phyloP scores from a whole-genome alignment of 2,797 vertebrate genomes.

The Microctenopoma stevenorrisi region DNA sequence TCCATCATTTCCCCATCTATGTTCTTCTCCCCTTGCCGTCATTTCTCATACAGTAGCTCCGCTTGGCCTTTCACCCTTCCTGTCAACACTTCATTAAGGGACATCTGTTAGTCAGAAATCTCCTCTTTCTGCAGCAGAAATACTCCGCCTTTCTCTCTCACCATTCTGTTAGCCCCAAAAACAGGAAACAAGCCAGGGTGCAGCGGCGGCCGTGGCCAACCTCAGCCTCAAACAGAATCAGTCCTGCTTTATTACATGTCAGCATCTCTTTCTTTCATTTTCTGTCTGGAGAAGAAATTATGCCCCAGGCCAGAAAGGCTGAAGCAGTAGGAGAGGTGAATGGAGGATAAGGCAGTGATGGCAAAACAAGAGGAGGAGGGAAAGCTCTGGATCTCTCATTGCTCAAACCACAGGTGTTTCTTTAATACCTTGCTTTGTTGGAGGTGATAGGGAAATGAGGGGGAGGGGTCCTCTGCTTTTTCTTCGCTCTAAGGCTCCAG shows the following conservation, averaged over 20 bases:
- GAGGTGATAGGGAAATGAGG: slow-evolving; percentile 67
- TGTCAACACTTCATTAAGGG: slow-evolving; percentile 76
- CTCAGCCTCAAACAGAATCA: slow-evolving; percentile 61
- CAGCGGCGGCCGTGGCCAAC: slow-evolving; percentile 34
- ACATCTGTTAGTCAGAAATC: slow-evolving; percentile 71
- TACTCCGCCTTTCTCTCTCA: slow-evolving; percentile 7
- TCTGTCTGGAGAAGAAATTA: slow-evolving; percentile 77
- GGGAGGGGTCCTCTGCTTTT: slow-evolving; percentile 30
- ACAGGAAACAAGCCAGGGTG: slow-evolving; percentile 38
- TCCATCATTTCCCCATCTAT: slow-evolving; percentile 28
- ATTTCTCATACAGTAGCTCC: slow-evolving; percentile 43
- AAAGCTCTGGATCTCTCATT: slow-evolving; percentile 67
- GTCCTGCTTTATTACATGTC: slow-evolving; percentile 77
- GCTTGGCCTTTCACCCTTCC: slow-evolving; percentile 50
- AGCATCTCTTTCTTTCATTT: slow-evolving; percentile 62
- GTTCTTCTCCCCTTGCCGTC: slow-evolving; percentile 41
- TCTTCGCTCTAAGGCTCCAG: slow-evolving; percentile 56
- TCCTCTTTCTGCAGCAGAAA: slow-evolving; percentile 52
- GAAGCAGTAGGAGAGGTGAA: slow-evolving; percentile 39
- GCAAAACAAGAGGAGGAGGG: slow-evolving; percentile 40
- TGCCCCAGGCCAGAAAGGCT: slow-evolving; percentile 62
- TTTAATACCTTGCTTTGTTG: slow-evolving; percentile 80
- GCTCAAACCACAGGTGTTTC: slow-evolving; percentile 84
- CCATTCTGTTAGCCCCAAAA: slow-evolving; percentile 21
- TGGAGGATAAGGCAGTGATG: slow-evolving; percentile 40